A percentile compares a stretch with the other conserved stretches of the same genome.
These are phyloP conservation scores for Drosophila parvula DNA, from an alignment of 1,140 invertebrate species.

Conservation along the genomic window DNA sequence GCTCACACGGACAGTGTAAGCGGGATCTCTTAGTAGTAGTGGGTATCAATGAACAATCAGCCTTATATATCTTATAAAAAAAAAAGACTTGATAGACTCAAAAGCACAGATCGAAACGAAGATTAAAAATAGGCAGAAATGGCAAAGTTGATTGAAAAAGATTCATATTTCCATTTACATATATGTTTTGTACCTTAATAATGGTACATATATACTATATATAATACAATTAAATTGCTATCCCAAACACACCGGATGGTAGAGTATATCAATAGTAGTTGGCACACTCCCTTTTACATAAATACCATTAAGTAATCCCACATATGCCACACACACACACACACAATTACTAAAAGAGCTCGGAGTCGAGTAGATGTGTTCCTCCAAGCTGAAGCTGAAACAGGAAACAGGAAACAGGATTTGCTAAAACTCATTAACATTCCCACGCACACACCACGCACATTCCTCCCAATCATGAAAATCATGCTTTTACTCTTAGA, in stretches of 20 bases:
- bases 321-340: slow-evolving; percentile 24
- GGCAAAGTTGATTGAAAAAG: too few species aligned
- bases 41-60: too few species aligned
- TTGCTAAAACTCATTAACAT: slow-evolving; percentile 30
- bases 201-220: too few species aligned
- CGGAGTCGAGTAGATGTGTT: not conserved
- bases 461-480: slow-evolving; percentile 17
- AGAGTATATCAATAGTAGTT: slow-evolving; percentile 9
- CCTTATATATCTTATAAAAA: too few species aligned
- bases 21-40: too few species aligned
- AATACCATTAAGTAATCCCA: slow-evolving; percentile 59
- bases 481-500: slow-evolving; percentile 1
- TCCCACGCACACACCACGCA: slow-evolving; percentile 35
- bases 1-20: too few species aligned
- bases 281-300: slow-evolving; percentile 13
- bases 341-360: slow-evolving; percentile 33
- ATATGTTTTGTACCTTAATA: too few species aligned
- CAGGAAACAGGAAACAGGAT: not conserved
- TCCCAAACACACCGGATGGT: slow-evolving; percentile 13
- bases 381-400: not conserved
- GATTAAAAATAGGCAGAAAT: too few species aligned
- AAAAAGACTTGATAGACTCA: too few species aligned
- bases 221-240: too few species aligned
- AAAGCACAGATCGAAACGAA: too few species aligned
- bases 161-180: too few species aligned